Percentiles rank a stretch among this genome's conserved stretches.
These are phyloP conservation scores for Brenthis daphne DNA, from an alignment of 2,888 invertebrate genomes.

Conservation along the genomic window DNA sequence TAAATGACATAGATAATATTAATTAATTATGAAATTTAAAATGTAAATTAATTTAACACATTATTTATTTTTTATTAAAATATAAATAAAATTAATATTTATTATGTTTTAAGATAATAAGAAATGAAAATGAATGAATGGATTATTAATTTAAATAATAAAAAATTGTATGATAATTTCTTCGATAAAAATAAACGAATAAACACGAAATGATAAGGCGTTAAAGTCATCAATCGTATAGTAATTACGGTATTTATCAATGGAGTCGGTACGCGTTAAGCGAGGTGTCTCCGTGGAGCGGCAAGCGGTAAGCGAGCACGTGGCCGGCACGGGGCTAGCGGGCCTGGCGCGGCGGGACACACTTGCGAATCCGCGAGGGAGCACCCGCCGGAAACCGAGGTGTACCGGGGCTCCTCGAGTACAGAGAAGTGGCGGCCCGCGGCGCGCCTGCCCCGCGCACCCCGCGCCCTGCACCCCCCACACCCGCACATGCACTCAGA, in stretches of 20 bases:
- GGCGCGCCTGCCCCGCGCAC: slow-evolving; percentile 65
- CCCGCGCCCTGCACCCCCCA: slow-evolving; percentile 53
- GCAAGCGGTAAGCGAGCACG: slow-evolving; percentile 52
- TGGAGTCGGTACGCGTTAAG: slow-evolving; percentile 56
- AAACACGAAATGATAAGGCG: slow-evolving; percentile 11
- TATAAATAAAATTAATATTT: too few relatives aligned
- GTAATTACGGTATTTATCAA: slow-evolving; percentile 70
- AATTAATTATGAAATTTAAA: too few relatives aligned
- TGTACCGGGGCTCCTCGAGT: slow-evolving; percentile 80
- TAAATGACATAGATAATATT: too few relatives aligned
- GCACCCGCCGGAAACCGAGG: slow-evolving; percentile 80
- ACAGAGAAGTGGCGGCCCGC: slow-evolving; percentile 80
- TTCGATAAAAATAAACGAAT: not conserved
- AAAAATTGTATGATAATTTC: not conserved
- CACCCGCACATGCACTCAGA: slow-evolving; percentile 72
- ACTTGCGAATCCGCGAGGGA: slow-evolving; percentile 75
- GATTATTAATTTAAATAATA: not conserved
- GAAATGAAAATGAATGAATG: too few relatives aligned
- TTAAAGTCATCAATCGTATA: slow-evolving; percentile 51
- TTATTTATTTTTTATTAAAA: too few relatives aligned
- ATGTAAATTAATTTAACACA: too few relatives aligned
- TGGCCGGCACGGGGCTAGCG: slow-evolving; percentile 76
- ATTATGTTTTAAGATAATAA: too few relatives aligned
- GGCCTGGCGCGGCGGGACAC: slow-evolving; percentile 54
- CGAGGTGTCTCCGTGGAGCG: slow-evolving; percentile 48